Conservation (phyloP, 37 sponge, comb jelly and placozoan species). For the Ephydatia muelleri region DNA sequence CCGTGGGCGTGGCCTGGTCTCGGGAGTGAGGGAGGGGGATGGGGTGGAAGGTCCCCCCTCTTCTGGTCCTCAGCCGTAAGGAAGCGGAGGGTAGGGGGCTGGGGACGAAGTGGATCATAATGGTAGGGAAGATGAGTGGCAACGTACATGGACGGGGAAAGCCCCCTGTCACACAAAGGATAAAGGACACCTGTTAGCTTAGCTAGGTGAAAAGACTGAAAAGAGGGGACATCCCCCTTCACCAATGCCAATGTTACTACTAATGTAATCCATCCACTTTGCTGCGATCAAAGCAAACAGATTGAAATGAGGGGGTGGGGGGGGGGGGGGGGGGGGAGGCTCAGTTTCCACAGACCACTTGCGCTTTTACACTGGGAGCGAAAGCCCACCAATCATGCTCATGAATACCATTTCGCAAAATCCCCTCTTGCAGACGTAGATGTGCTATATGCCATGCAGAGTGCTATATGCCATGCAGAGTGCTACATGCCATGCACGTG, state of each 20-base stretch:
- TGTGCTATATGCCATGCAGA: too few relatives aligned
- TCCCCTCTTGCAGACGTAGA: too few relatives aligned
- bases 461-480: too few relatives aligned
- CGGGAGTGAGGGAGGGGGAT: neutral
- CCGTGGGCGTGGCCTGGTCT: neutral
- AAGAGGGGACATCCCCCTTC: neutral
- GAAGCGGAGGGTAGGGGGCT: neutral
- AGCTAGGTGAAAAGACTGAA: too few relatives aligned
- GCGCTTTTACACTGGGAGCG: neutral
- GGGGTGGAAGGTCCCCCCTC: neutral
- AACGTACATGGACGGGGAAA: neutral
- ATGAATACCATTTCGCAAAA: too few relatives aligned
- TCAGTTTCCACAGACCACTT: neutral
- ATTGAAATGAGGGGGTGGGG: neutral
- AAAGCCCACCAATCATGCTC: too few relatives aligned
- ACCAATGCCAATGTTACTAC: neutral
- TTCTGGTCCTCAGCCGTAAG: too few relatives aligned
- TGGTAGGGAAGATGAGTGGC: neutral
- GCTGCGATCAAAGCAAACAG: neutral
- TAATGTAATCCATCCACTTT: neutral
- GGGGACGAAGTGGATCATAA: too few relatives aligned
- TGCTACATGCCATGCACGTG: too few relatives aligned
- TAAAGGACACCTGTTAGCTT: neutral
- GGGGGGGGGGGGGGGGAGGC: too few relatives aligned
- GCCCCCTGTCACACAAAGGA: neutral